Evolutionary conservation across 2,888 invertebrate genomes (phyloP).

Genomic region (Dione juno): DNA sequence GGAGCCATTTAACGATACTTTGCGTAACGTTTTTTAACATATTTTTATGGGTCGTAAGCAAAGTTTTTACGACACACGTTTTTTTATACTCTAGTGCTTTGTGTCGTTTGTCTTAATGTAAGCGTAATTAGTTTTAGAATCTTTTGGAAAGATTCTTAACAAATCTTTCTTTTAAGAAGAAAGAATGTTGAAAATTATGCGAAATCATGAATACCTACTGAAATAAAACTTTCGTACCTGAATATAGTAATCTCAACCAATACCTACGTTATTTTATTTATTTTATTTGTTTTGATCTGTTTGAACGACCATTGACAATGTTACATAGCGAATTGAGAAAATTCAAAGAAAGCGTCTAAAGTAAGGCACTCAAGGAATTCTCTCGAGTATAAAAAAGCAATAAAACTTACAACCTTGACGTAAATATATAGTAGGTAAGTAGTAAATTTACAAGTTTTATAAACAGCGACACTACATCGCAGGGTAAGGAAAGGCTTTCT

Average conservation of each 20-base stretch:
- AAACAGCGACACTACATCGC: slow-evolving; percentile 32
- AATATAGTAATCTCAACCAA: neutral
- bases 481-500: slow-evolving; percentile 33
- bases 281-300: slow-evolving; percentile 33
- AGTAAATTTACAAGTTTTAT: slow-evolving; percentile 39
- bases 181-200: neutral
- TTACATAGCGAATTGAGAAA: slow-evolving; percentile 31
- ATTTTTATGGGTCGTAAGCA: slow-evolving; percentile 38
- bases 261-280: too few relatives aligned
- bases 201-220: neutral
- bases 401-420: slow-evolving; percentile 36
- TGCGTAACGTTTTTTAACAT: slow-evolving; percentile 37
- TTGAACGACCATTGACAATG: slow-evolving; percentile 30
- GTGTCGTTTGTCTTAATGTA: slow-evolving; percentile 17
- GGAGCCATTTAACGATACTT: slow-evolving; percentile 39
- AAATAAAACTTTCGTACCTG: too few relatives aligned
- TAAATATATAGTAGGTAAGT: slow-evolving; percentile 27
- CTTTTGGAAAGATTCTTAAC: neutral
- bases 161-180: slow-evolving; percentile 8
- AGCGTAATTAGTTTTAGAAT: neutral
- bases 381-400: slow-evolving; percentile 38
- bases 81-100: slow-evolving; percentile 25
- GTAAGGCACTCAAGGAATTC: slow-evolving; percentile 37
- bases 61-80: slow-evolving; percentile 33
- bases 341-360: slow-evolving; percentile 30